Evolutionary conservation across 2,797 vertebrate genomes (phyloP), one percentile per base, ranked within the genome.

Genomic region (Tangara arthus): DNA sequence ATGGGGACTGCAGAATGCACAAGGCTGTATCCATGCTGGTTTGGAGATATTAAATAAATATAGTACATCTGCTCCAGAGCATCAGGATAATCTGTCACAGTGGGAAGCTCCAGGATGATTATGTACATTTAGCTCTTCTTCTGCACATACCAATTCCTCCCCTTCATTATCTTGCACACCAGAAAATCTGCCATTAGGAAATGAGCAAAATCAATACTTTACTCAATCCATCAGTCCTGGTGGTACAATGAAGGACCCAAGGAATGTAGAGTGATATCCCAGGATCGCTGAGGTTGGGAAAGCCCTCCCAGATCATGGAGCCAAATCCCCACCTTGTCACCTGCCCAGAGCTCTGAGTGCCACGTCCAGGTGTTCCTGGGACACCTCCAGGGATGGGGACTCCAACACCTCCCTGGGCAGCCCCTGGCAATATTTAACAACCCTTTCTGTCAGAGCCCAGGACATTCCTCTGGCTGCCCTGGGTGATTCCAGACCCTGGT

Each of bases 11-110:
- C 93, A 10, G 56, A 89, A 88, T 61, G 79, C 52, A 82, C 83
- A 90, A 41, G 1, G 19, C 69, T 86, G 90, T 80, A 94, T 94
- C 72, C 96, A 83, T 94, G 95, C 97, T 97, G 97, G 49, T 97
- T 91, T 55, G 46, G 88, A 91, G 94, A 96, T 95, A 97, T 96
- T 97, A 95, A 97, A 96, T 96, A 96, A 97, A 97, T 95, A 97
- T 93, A 96, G 92, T 91, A 71, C 94, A 97, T 97, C 95, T 97
- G 96, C 93, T 97, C 80, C 82, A 84, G 49, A 83, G 72, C 79
- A 90, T 87, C 46, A 9, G 86, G 75, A 96, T 94, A 93, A 97
- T 97, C 79, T 70, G 95, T 95, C 95, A 60, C 96, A 96, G 95
- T 93, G 75, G 94, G 97, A 96, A 93, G 72, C 92, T 97, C 60